Conservation (phyloP, 2,113 vertebrate genomes). For the Raja brachyura region DNA sequence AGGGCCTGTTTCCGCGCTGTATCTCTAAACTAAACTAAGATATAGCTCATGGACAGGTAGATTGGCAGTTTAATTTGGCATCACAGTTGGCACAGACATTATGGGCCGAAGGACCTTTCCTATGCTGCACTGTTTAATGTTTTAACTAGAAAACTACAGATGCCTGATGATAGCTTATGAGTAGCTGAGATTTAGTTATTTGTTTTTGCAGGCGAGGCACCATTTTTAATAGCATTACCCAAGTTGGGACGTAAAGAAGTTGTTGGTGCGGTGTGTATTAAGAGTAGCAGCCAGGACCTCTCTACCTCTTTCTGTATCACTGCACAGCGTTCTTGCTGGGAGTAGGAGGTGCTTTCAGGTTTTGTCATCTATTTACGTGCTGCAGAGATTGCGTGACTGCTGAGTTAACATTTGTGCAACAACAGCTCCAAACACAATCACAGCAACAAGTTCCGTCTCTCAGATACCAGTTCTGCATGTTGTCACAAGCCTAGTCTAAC, state of each 20-base stretch:
- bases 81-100: too few species aligned
- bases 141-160: too few species aligned
- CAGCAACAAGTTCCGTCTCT: not conserved
- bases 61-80: too few species aligned
- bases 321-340: not conserved
- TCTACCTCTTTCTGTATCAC: not conserved
- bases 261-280: not conserved
- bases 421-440: not conserved
- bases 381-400: not conserved
- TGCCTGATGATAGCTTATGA: not conserved
- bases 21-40: too few species aligned
- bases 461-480: not conserved
- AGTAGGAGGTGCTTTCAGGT: not conserved
- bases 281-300: not conserved
- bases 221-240: too few species aligned
- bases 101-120: too few species aligned
- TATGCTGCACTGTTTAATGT: too few species aligned
- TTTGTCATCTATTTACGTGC: not conserved
- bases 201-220: not conserved
- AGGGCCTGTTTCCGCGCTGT: too few species aligned
- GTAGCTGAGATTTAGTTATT: not conserved
- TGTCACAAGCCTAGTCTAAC: not conserved
- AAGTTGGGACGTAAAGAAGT: not conserved
- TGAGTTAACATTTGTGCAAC: not conserved
- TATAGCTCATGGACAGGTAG: too few species aligned